Evolutionary conservation across 92 coral and sea anemone species (phyloP).

Genomic region (Pocillopora meandrina): DNA sequence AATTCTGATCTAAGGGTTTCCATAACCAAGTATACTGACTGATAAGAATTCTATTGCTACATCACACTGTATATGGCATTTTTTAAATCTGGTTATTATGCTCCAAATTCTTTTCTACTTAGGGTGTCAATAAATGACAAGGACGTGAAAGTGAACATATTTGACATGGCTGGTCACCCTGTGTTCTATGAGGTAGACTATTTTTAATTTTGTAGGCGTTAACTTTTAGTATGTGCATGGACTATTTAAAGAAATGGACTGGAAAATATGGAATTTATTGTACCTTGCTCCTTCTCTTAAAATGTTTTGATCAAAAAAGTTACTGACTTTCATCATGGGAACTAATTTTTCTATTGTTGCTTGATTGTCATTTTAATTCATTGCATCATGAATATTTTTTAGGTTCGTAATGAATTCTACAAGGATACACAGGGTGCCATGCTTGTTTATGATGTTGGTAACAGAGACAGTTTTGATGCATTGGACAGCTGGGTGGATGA

Average conservation of each 20-base stretch:
- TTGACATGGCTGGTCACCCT: conserved; percentile 99
- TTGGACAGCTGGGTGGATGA: conserved; percentile 93
- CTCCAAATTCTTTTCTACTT: not conserved
- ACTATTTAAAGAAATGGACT: too few relatives aligned
- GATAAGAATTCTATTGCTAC: too few relatives aligned
- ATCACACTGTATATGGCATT: not conserved
- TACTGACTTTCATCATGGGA: too few relatives aligned
- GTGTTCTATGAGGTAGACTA: conserved; percentile 88
- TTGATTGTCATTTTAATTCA: not conserved
- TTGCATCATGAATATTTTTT: not conserved
- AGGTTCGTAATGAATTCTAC: conserved; percentile 99
- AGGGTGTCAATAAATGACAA: conserved; percentile 84
- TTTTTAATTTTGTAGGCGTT: too few relatives aligned
- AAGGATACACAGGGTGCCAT: conserved; percentile 98
- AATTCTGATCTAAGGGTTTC: too few relatives aligned
- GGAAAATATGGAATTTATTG: not conserved
- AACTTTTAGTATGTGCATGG: too few relatives aligned
- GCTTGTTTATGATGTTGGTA: conserved; percentile 89
- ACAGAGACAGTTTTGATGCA: conserved; percentile 88
- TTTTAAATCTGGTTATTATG: not conserved
- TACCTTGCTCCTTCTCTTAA: too few relatives aligned
- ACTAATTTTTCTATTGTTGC: too few relatives aligned
- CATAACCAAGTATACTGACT: too few relatives aligned
- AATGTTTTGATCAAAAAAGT: too few relatives aligned
- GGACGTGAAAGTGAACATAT: conserved; percentile 95